Evolutionary conservation across 1,140 invertebrate species (phyloP), one percentile per base, ranked within the genome.

Genomic region (Lucilia sericata): DNA sequence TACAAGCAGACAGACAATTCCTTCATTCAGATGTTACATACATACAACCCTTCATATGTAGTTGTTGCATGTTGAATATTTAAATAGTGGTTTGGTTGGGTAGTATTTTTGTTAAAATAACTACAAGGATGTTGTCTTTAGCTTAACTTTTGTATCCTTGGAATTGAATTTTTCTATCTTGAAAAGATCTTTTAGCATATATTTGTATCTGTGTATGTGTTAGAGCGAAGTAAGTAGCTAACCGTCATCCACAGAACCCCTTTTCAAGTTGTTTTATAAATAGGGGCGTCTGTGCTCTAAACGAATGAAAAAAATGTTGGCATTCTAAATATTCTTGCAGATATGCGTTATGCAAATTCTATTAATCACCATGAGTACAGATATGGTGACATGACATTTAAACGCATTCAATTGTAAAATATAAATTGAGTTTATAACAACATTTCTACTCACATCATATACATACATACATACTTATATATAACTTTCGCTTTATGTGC

Each of bases 321-420:
- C 65, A 70, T 21, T 70, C 19, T 70, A 25, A 70, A 70, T 70
- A 70, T 70, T 70, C 65, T 25, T 19, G 65, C 65, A 70, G 65
- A 21, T 25, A 70, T 70, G 65, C 65, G 19, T 70, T 21, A 70
- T 70, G 65, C 19, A 70, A 70, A 70, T 70, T 70, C 19, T 70
- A 70, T 70, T 70, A 70, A 70, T 70, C 65, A 70, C 65, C 65
- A 70, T 70, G 65, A 25, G 65, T 19, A 70, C 65, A 21, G 65
- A 70, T 70, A 70, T 70, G 21, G n/a, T 70, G 65, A 70, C 65
- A 70, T 70, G 65, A 70, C 65, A 70, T 70, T 70, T 70, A 21
- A 70, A 21, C 65, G 65, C 65, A 70, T 70, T 25, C 65, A 70
- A 70, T 70, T 70, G 65, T 70, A 70, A 70, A 70, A 70, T 70